Conservation (phyloP, 2,888 invertebrate species). For the Malachius bipustulatus region DNA sequence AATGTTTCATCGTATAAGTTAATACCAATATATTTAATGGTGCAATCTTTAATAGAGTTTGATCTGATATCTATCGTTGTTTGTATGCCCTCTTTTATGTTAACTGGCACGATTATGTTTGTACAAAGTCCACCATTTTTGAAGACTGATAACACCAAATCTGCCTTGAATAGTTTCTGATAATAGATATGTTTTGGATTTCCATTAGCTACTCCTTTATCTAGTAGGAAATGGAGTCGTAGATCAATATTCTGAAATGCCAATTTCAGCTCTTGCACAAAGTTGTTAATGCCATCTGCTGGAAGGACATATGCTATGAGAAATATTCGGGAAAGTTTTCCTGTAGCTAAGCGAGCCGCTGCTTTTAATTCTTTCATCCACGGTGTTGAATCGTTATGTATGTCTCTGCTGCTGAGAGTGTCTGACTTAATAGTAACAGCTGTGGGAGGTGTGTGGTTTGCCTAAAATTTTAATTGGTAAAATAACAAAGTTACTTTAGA, state of each 20-base stretch:
- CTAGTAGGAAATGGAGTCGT: constrained; percentile 46
- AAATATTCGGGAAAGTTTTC: constrained; percentile 22
- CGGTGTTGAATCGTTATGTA: constrained; percentile 24
- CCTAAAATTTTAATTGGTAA: too few species aligned
- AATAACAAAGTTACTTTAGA: too few species aligned
- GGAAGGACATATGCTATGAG: constrained; percentile 29
- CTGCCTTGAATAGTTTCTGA: constrained; percentile 51
- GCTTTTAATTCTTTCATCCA: constrained; percentile 29
- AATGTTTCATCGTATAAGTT: constrained; percentile 32
- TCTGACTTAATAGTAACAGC: constrained; percentile 27
- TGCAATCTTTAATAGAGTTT: constrained; percentile 22
- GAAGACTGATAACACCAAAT: constrained; percentile 68
- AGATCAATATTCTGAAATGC: constrained; percentile 23
- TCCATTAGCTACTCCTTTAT: constrained; percentile 49
- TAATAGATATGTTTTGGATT: constrained; percentile 51
- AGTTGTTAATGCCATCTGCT: constrained; percentile 30
- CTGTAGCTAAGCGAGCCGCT: constrained; percentile 18
- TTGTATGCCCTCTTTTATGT: constrained; percentile 24
- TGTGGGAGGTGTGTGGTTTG: constrained; percentile 17
- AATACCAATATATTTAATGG: constrained; percentile 29
- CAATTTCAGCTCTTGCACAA: constrained; percentile 25
- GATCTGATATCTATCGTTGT: constrained; percentile 17
- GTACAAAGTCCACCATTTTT: constrained; percentile 39
- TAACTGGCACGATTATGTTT: constrained; percentile 26
- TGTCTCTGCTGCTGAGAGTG: constrained; percentile 28